phyloP scores from a whole-genome alignment of 2,797 vertebrate genomes.

The Micrastur ruficollis region DNA sequence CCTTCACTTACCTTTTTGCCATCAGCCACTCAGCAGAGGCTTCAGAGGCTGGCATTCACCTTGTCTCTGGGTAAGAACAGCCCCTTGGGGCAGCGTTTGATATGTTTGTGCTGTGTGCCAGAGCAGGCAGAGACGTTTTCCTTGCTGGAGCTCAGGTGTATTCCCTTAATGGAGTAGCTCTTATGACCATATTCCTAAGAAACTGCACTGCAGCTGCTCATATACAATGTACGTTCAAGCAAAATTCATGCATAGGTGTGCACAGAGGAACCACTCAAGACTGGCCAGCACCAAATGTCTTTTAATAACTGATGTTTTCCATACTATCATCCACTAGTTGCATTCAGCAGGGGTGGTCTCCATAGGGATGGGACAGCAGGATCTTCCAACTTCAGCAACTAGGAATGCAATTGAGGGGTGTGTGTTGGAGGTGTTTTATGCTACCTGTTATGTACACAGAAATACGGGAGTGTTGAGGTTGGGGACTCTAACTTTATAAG shows the following conservation, averaged over 20 bases:
- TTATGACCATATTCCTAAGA: not conserved
- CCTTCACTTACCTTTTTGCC: constrained; percentile 82
- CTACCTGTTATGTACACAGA: not conserved
- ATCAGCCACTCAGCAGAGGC: constrained; percentile 81
- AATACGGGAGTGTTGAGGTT: not conserved
- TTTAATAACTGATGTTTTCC: not conserved
- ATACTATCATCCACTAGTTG: not conserved
- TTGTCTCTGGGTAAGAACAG: constrained; percentile 86
- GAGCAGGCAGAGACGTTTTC: not conserved
- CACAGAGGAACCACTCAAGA: not conserved
- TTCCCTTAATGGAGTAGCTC: not conserved
- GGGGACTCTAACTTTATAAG: not conserved
- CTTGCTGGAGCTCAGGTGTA: not conserved
- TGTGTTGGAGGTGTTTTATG: not conserved
- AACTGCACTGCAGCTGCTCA: not conserved
- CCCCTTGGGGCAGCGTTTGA: not conserved
- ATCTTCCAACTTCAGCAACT: not conserved
- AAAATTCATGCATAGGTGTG: not conserved
- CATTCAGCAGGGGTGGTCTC: not conserved
- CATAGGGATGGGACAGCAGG: not conserved
- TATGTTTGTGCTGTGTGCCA: not conserved
- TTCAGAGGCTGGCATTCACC: constrained; percentile 81
- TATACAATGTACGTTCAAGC: not conserved
- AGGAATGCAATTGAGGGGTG: accelerated
- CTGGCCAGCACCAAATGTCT: not conserved